Evolutionary conservation across 2,888 invertebrate species (phyloP).

Genomic region (Yponomeuta cagnagella): DNA sequence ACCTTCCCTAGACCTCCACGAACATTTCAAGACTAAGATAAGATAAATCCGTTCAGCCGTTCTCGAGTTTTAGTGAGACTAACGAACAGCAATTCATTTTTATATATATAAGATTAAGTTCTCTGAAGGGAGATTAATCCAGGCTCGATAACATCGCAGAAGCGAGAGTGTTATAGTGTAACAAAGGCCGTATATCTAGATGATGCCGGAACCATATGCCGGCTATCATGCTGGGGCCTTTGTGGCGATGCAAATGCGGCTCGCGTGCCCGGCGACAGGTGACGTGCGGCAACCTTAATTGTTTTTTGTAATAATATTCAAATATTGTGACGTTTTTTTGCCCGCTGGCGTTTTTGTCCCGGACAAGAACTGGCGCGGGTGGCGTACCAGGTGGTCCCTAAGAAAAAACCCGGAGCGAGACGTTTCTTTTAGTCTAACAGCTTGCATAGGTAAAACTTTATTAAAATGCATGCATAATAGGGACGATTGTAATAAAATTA

Average conservation of each 20-base stretch:
- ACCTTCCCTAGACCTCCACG: too few species aligned
- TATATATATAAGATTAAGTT: not conserved
- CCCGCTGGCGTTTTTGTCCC: conserved; percentile 51
- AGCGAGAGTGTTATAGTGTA: conserved; percentile 26
- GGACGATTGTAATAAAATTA: conserved; percentile 6
- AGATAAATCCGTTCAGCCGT: too few species aligned
- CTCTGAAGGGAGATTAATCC: not conserved
- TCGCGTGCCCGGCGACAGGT: conserved; percentile 55
- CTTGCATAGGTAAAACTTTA: conserved; percentile 38
- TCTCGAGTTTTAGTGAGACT: too few species aligned
- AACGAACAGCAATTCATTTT: too few species aligned
- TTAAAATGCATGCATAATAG: conserved; percentile 17
- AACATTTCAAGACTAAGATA: too few species aligned
- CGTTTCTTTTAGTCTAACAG: conserved; percentile 53
- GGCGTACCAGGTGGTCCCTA: conserved; percentile 69
- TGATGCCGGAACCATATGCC: conserved; percentile 14
- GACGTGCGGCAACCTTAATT: conserved; percentile 72
- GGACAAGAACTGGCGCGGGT: conserved; percentile 53
- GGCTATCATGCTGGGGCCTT: conserved; percentile 30
- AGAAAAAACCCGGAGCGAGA: conserved; percentile 34
- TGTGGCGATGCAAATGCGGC: conserved; percentile 71
- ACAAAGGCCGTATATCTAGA: conserved; percentile 29
- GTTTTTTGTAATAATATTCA: conserved; percentile 74
- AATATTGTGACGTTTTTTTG: conserved; percentile 69
- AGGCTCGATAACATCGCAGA: conserved; percentile 36